phyloP scores from a whole-genome alignment of 2,888 invertebrate genomes.

The Arge pagana region DNA sequence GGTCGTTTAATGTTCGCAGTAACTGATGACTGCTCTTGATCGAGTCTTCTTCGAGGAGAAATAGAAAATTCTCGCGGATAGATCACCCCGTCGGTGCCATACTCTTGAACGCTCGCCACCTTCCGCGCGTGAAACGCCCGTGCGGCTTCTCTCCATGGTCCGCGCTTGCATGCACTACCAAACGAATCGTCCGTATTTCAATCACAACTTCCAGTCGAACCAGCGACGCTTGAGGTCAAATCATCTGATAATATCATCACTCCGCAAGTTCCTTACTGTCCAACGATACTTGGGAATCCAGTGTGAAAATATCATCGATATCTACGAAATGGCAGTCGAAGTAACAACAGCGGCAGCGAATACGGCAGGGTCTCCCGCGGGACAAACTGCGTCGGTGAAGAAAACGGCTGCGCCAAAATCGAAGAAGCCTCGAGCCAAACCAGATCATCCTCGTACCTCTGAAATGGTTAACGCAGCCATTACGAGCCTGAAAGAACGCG shows the following conservation, averaged over 20 bases:
- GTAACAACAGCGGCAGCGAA: constrained; percentile 7
- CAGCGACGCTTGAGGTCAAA: constrained; percentile 28
- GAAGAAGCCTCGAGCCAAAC: constrained; percentile 53
- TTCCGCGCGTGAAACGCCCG: constrained; percentile 14
- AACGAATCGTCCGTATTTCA: too few relatives aligned
- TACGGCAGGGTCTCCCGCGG: constrained; percentile 13
- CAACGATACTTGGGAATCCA: constrained; percentile 15
- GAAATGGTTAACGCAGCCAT: constrained; percentile 67
- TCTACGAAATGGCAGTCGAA: constrained; percentile 20
- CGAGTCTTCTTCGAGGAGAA: constrained; percentile 1
- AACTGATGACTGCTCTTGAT: constrained; percentile 8
- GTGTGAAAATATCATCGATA: constrained; percentile 25
- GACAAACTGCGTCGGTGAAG: constrained; percentile 21
- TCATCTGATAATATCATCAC: constrained; percentile 23
- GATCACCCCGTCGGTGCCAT: constrained; percentile 9
- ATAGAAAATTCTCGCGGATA: constrained; percentile 3
- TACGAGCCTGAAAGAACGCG: constrained; percentile 61
- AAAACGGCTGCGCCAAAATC: constrained; percentile 30
- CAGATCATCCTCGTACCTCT: constrained; percentile 60
- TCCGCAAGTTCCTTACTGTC: too few relatives aligned
- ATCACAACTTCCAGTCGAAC: constrained; percentile 1
- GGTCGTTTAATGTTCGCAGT: constrained; percentile 8
- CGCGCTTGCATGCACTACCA: constrained; percentile 34
- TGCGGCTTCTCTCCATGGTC: constrained; percentile 43
- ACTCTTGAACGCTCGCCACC: constrained; percentile 4